Evolutionary conservation across 1,140 invertebrate species (phyloP).

Genomic region (Mamestra configurata): DNA sequence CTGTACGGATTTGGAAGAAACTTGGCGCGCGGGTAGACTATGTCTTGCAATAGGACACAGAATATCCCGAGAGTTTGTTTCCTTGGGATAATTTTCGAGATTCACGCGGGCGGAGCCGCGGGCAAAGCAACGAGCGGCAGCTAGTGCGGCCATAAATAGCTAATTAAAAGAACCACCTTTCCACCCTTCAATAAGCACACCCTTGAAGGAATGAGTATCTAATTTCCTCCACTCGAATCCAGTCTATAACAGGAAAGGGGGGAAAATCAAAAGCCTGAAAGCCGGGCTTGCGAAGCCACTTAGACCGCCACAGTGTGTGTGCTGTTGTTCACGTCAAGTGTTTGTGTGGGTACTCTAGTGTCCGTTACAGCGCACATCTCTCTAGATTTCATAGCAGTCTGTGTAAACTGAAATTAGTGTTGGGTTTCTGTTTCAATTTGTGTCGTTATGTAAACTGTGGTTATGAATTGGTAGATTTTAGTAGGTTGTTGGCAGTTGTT

Average conservation of each 20-base stretch:
- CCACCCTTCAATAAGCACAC: not conserved
- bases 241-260: not conserved
- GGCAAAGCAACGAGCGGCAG: no score
- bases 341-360: constrained; percentile 2
- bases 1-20: no score
- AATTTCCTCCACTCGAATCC: constrained; percentile 12
- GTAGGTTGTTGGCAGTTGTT: no score
- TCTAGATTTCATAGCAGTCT: not conserved
- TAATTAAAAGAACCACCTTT: not conserved
- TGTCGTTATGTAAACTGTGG: not conserved
- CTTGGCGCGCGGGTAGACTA: no score
- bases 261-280: constrained; percentile 1
- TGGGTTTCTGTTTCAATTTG: not conserved
- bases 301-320: not conserved
- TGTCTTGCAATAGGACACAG: no score
- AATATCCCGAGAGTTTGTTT: no score
- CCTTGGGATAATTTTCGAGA: no score
- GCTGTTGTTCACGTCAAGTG: not conserved
- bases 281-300: not conserved
- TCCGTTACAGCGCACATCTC: not conserved
- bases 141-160: not conserved
- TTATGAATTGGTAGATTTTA: not conserved
- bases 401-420: not conserved
- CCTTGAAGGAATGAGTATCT: not conserved
- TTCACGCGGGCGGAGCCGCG: no score